These are phyloP conservation scores for Scalopus aquaticus DNA, from an alignment of 2,113 vertebrate genomes.

Conservation along the genomic window DNA sequence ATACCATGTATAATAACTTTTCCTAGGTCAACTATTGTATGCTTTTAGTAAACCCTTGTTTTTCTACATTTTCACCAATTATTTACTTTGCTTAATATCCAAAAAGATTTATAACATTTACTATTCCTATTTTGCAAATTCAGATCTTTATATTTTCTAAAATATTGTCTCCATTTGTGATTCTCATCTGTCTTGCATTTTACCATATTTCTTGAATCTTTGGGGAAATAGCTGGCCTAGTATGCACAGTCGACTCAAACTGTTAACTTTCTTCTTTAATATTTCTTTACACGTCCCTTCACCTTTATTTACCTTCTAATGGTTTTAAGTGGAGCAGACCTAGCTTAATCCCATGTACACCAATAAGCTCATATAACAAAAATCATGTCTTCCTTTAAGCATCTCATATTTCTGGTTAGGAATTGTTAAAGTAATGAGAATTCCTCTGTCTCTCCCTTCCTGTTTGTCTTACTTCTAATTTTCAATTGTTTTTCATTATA, in stretches of 20 bases:
- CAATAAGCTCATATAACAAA: background rate
- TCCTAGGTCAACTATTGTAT: background rate
- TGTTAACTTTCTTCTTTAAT: background rate
- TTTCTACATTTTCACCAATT: background rate
- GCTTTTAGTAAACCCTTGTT: background rate
- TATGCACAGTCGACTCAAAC: background rate
- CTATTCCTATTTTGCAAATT: background rate
- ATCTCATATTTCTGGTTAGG: background rate
- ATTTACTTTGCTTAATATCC: background rate
- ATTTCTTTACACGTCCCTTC: background rate
- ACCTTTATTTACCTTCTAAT: background rate
- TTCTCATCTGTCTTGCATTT: background rate
- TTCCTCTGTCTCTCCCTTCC: background rate
- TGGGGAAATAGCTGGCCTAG: background rate
- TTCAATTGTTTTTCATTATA: conserved; percentile 67
- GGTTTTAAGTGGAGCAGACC: background rate
- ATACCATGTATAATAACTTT: background rate
- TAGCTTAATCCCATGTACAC: background rate
- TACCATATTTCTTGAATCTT: background rate
- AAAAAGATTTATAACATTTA: background rate
- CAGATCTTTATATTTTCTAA: background rate
- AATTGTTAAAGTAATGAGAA: background rate
- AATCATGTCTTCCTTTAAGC: background rate
- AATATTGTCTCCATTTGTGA: background rate
- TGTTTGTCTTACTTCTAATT: background rate